phyloP scores from a whole-genome alignment of 2,888 invertebrate genomes.

The Apotomis betuletana region DNA sequence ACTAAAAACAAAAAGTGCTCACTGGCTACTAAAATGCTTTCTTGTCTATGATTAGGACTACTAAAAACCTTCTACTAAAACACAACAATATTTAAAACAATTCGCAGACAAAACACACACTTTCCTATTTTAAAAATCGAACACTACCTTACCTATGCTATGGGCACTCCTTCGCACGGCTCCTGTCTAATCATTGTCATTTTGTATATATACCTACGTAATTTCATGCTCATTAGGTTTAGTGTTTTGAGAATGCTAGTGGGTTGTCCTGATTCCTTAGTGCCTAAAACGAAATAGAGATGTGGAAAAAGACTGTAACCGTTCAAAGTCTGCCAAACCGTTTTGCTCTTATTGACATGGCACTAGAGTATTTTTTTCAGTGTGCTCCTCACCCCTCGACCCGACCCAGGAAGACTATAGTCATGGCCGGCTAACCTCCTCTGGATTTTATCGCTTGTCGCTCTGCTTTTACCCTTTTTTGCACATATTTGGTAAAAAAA shows the following conservation, averaged over 20 bases:
- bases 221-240: constrained; percentile 80
- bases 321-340: constrained; percentile 61
- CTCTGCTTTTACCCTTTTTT: constrained; percentile 64
- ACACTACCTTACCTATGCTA: constrained; percentile 19
- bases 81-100: constrained; percentile 17
- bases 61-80: constrained; percentile 22
- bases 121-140: constrained; percentile 14
- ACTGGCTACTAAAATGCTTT: constrained; percentile 29
- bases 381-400: constrained; percentile 85
- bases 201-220: constrained; percentile 61
- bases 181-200: constrained; percentile 43
- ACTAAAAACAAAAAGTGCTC: constrained; percentile 30
- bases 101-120: constrained; percentile 4
- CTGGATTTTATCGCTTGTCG: constrained; percentile 79
- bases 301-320: constrained; percentile 29
- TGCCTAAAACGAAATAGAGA: constrained; percentile 22
- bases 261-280: constrained; percentile 65
- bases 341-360: constrained; percentile 80
- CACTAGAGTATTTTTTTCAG: constrained; percentile 84
- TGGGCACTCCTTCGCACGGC: constrained; percentile 36
- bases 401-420: constrained; percentile 80
- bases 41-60: constrained; percentile 22
- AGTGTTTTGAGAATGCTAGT: constrained; percentile 83
- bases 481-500: constrained; percentile 48
- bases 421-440: constrained; percentile 83